Percentiles rank a stretch among this genome's conserved stretches.
Evolutionary conservation across 2,888 invertebrate genomes (phyloP).

Genomic region (Lochmaea capreae): DNA sequence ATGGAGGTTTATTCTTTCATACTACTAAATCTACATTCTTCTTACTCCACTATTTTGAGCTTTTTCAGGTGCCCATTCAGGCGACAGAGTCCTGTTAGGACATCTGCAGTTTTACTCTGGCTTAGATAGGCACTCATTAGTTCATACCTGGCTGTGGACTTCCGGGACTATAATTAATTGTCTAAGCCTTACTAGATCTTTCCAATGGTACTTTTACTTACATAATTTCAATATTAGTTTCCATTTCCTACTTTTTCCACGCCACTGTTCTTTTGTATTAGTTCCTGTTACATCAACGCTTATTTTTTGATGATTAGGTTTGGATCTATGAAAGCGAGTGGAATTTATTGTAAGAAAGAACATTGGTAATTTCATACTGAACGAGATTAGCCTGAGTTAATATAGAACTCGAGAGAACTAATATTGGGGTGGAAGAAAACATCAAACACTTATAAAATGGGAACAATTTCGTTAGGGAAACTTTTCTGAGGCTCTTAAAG

Average conservation of each 20-base stretch:
- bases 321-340: not conserved
- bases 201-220: too few relatives aligned
- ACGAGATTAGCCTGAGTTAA: not conserved
- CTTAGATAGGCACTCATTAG: too few relatives aligned
- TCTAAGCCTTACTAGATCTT: not conserved
- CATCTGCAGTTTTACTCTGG: too few relatives aligned
- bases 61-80: too few relatives aligned
- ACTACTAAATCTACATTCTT: too few relatives aligned
- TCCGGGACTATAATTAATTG: too few relatives aligned
- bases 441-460: not conserved
- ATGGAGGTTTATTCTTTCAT: too few relatives aligned
- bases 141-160: too few relatives aligned
- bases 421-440: not conserved
- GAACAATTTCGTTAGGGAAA: not conserved
- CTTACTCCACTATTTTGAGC: too few relatives aligned
- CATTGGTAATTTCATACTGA: constrained; percentile 4
- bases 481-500: not conserved
- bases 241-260: not conserved
- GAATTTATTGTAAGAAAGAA: not conserved
- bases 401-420: not conserved
- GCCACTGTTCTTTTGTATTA: not conserved
- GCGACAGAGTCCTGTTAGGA: too few relatives aligned
- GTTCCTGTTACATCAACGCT: not conserved
- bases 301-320: not conserved
- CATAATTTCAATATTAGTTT: too few relatives aligned